Evolutionary conservation across 2,113 vertebrate species (phyloP).

Genomic region (Pungitius pungitius): DNA sequence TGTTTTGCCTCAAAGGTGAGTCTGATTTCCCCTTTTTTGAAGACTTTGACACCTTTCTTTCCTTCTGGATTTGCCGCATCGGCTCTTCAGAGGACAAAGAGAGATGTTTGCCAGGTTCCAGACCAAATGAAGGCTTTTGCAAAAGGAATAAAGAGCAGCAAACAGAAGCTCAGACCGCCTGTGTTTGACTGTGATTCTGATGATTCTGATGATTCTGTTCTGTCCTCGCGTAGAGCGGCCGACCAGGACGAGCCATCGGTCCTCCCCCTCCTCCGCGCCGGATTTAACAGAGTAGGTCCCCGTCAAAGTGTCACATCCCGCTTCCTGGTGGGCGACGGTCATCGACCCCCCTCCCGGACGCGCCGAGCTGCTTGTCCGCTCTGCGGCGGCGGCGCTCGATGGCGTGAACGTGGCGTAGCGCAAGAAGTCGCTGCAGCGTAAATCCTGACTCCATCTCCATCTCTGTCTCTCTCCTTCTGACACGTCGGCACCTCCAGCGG

Average conservation of each 20-base stretch:
- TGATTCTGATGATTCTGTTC: conserved; percentile 29
- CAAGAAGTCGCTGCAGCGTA: conserved; percentile 14
- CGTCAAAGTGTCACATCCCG: not conserved
- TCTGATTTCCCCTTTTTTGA: conserved; percentile 12
- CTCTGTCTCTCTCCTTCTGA: conserved; percentile 23
- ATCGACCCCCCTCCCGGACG: not conserved
- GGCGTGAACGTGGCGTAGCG: conserved; percentile 35
- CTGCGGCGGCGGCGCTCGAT: not conserved
- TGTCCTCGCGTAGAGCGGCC: conserved; percentile 81
- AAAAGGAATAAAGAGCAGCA: no score
- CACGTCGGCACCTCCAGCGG: conserved; percentile 79
- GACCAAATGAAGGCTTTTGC: not conserved
- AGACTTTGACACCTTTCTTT: not conserved
- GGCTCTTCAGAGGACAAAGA: no score
- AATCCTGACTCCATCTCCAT: conserved; percentile 39
- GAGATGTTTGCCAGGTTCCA: not conserved
- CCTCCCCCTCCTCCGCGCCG: conserved; percentile 90
- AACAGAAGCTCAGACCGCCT: no score
- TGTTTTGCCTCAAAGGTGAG: conserved; percentile 89
- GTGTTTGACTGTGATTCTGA: not conserved
- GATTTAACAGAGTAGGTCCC: conserved; percentile 91
- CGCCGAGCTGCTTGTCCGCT: no score
- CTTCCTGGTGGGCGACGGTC: conserved; percentile 7
- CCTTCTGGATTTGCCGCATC: no score
- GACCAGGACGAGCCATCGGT: conserved; percentile 90